A percentile compares a stretch with the other conserved stretches of the same genome.
These are phyloP conservation scores for Koerneria pararmatus DNA, from an alignment of 2,888 invertebrate genomes.

Conservation along the genomic window DNA sequence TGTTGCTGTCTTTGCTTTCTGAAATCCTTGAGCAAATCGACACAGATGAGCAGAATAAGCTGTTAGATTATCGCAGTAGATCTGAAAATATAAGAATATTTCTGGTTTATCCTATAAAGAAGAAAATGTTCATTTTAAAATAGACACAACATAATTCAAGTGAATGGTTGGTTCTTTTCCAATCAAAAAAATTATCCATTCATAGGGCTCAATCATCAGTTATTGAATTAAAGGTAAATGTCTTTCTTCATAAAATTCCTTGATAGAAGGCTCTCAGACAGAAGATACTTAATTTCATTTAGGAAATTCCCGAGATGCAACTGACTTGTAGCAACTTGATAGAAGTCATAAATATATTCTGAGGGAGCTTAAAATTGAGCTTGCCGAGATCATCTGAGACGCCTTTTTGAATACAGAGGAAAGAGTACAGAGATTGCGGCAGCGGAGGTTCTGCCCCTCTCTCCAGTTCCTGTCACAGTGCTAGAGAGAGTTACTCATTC, in stretches of 20 bases:
- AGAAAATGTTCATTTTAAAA: neutral
- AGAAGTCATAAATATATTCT: slow-evolving; percentile 15
- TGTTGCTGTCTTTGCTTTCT: neutral
- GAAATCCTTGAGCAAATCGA: neutral
- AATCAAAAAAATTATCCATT: no score
- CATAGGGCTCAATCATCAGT: no score
- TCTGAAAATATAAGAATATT: slow-evolving; percentile 1
- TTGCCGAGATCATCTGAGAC: slow-evolving; percentile 17
- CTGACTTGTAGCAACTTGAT: slow-evolving; percentile 15
- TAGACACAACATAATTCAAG: neutral
- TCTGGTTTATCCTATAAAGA: neutral
- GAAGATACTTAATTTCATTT: no score
- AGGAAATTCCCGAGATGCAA: no score
- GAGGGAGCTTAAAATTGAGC: neutral
- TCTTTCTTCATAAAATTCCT: no score
- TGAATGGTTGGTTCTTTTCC: no score
- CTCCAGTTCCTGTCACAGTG: neutral
- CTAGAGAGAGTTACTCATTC: neutral
- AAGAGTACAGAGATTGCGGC: slow-evolving; percentile 19
- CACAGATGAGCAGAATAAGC: slow-evolving; percentile 17
- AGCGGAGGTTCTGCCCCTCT: slow-evolving; percentile 5
- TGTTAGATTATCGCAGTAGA: slow-evolving; percentile 21
- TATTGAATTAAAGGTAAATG: no score
- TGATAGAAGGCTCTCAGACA: no score
- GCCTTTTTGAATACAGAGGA: slow-evolving; percentile 20